Conservation (phyloP, 2,888 invertebrate genomes). For the Eledone cirrhosa region DNA sequence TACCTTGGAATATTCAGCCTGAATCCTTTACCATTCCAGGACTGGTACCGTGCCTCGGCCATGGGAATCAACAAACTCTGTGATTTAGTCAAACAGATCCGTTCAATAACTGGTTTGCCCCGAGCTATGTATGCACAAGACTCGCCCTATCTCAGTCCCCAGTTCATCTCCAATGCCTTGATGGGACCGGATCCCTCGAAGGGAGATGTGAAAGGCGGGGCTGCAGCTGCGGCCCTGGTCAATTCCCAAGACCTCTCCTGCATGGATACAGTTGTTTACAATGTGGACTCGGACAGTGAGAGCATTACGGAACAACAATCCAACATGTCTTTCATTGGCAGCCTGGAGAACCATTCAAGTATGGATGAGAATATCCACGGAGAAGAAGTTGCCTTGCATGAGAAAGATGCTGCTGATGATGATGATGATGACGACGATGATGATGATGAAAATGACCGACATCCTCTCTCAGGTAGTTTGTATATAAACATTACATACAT, state of each 20-base stretch:
- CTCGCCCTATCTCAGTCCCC: conserved; percentile 11
- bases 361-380: conserved; percentile 14
- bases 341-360: conserved; percentile 24
- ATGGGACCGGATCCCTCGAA: conserved; percentile 23
- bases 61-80: conserved; percentile 60
- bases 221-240: neutral
- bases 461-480: too few relatives aligned
- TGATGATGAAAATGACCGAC: conserved; percentile 13
- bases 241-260: neutral
- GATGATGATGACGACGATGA: conserved; percentile 23
- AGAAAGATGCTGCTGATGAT: conserved; percentile 30
- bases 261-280: neutral
- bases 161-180: conserved; percentile 10
- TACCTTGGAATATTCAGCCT: conserved; percentile 52
- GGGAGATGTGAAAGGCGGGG: neutral
- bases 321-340: conserved; percentile 20
- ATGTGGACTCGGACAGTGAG: conserved; percentile 5
- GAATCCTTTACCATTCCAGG: conserved; percentile 46
- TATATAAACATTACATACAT: too few relatives aligned
- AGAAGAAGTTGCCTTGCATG: conserved; percentile 25
- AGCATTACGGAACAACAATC: conserved; percentile 21
- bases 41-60: conserved; percentile 54
- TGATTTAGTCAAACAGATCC: conserved; percentile 56
- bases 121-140: conserved; percentile 30
- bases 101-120: conserved; percentile 52